phyloP scores from a whole-genome alignment of 2,888 invertebrate genomes.

The Dichetophora obliterata region DNA sequence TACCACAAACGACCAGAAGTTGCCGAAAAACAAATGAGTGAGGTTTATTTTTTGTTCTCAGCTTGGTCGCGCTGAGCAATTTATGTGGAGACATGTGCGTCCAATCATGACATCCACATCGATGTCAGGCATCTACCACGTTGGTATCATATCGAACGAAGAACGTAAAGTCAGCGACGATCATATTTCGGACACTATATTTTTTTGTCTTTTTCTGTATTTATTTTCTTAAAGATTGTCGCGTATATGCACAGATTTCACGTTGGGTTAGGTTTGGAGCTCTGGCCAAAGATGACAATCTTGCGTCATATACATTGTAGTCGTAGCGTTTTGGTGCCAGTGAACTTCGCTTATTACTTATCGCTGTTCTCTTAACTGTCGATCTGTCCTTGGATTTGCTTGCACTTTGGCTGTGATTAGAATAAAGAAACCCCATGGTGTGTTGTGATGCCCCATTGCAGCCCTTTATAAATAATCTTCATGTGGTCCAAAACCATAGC shows the following conservation, averaged over 20 bases:
- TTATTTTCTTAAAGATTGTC: too few species aligned
- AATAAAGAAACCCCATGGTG: constrained; percentile 5
- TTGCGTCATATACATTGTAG: constrained; percentile 16
- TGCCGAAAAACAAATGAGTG: constrained; percentile 5
- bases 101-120: too few species aligned
- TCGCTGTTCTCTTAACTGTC: not conserved
- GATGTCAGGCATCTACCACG: too few species aligned
- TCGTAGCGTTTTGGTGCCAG: constrained; percentile 14
- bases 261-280: not conserved
- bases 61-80: too few species aligned
- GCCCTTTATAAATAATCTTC: constrained; percentile 12
- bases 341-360: constrained; percentile 23
- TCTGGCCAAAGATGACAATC: constrained; percentile 18
- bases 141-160: too few species aligned
- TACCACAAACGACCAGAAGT: not conserved
- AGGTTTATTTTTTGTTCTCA: too few species aligned
- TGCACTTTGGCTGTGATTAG: not conserved
- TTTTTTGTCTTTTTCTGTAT: too few species aligned
- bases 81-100: too few species aligned
- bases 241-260: not conserved
- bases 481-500: not conserved
- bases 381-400: not conserved
- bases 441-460: constrained; percentile 3
- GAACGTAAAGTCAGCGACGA: too few species aligned
- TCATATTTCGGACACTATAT: too few species aligned